Evolutionary conservation across 2,797 vertebrate species (phyloP).

Genomic region (Mus minutoides): DNA sequence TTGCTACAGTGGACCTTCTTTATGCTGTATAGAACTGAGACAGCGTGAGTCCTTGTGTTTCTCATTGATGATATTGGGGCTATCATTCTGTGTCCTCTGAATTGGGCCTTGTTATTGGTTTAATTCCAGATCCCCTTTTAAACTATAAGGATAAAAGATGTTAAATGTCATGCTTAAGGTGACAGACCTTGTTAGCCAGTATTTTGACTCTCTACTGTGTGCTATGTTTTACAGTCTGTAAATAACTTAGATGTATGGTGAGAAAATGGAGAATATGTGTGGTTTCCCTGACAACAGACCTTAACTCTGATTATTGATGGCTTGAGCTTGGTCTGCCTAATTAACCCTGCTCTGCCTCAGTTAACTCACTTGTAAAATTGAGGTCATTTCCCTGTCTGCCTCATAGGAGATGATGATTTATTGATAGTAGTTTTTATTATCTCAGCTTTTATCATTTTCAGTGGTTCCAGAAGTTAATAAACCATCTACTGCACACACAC

Average conservation of each 20-base stretch:
- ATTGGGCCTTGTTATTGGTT: neutral
- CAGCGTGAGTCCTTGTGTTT: neutral
- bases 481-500: neutral
- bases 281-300: neutral
- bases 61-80: neutral
- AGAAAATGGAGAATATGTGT: neutral
- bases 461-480: neutral
- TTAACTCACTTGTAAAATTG: neutral
- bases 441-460: neutral
- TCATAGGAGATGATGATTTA: neutral
- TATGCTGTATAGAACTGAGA: neutral
- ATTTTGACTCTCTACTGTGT: neutral
- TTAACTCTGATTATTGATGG: neutral
- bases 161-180: neutral
- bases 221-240: neutral
- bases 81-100: neutral
- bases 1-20: neutral
- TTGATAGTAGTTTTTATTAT: neutral
- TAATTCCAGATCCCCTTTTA: neutral
- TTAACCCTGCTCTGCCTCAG: neutral
- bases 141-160: neutral
- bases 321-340: neutral
- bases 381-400: neutral
- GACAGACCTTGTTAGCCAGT: neutral
- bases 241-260: neutral